Evolutionary conservation across 1,140 invertebrate species (phyloP).

Genomic region (Drosophila rufa): DNA sequence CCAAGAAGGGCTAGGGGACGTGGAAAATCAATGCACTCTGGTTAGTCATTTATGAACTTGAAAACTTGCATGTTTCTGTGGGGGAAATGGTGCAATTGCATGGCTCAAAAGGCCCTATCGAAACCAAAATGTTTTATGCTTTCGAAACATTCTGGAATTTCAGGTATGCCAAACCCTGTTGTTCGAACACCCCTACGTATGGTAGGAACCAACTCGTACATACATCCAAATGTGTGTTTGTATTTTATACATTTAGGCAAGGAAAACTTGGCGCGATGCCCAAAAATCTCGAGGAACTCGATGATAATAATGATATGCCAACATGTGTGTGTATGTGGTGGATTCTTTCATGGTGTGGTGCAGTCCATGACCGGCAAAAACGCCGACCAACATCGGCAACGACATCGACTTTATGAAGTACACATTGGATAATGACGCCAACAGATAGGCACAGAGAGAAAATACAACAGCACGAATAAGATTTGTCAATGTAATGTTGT

Average conservation of each 20-base stretch:
- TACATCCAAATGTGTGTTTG: background rate
- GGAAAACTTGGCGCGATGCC: slow-evolving; percentile 61
- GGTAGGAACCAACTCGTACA: slow-evolving; percentile 26
- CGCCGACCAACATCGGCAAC: slow-evolving; percentile 30
- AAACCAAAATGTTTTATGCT: slow-evolving; percentile 3
- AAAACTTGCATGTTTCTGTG: slow-evolving; percentile 24
- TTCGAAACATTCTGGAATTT: slow-evolving; percentile 36
- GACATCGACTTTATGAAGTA: slow-evolving; percentile 73
- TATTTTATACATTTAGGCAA: slow-evolving; percentile 2
- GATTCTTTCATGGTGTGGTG: slow-evolving; percentile 40
- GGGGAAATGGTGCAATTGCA: background rate
- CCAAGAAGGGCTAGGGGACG: background rate
- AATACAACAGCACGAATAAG: background rate
- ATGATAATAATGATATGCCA: slow-evolving; percentile 40
- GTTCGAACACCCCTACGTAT: slow-evolving; percentile 26
- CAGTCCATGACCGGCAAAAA: slow-evolving; percentile 72
- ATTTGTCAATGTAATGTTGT: too few relatives aligned
- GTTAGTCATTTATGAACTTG: slow-evolving; percentile 49
- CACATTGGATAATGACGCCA: slow-evolving; percentile 79
- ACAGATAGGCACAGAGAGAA: slow-evolving; percentile 35
- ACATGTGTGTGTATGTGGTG: slow-evolving; percentile 16
- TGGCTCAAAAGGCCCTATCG: background rate
- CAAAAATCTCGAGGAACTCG: slow-evolving; percentile 48
- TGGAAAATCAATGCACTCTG: slow-evolving; percentile 66
- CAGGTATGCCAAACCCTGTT: slow-evolving; percentile 38